Base-by-base conservation (phyloP, 2,113 vertebrate species). In the Hucho hucho region DNA sequence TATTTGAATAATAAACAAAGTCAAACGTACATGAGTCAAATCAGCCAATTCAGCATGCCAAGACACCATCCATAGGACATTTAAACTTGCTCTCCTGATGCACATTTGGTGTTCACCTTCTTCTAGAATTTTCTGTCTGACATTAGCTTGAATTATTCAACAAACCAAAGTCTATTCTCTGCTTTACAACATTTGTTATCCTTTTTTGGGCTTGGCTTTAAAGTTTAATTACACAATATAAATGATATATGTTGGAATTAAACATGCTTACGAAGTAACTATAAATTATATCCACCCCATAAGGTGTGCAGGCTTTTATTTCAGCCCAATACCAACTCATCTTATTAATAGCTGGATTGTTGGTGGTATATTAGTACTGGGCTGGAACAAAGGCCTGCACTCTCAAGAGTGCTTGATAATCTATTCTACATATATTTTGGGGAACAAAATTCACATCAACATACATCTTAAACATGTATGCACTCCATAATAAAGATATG, bases 141-240 rank as follows among this genome's bases (percentile, higher is more conserved):
- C 22, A 6, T 22, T 46, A 18, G 26, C 75, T 79, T 86, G 26
- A 89, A 87, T 84, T 77, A 87, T 86, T 88, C n/a, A 87, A 53
- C 32, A 49, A 7, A 2, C 20, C 22, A 64, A 67, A 69, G 75
- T 73, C 64, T 80, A 74, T 70, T 20, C 63, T 70, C 59, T 24
- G 18, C 73, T 63, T 70, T 56, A 32, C 20, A 46, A 67, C 24
- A 28, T n/a, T 70, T 16, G 37, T 77, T 4, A 29, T 29, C 6
- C 47, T 43, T 32, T 46, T 74, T 76, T 64, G 72, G 43, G 6
- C 37, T 11, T 11, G 2, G 46, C 47, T 59, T 73, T 26, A 37
- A 72, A 56, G 59, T 66, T 78, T 66, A 26, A 69, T 64, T 47
- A 43, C 65, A 73, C 46, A 1, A 16, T 25, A 18, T 18, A 26